Conservation (phyloP, 2,797 vertebrate species). For the Leptodactylus fallax region DNA sequence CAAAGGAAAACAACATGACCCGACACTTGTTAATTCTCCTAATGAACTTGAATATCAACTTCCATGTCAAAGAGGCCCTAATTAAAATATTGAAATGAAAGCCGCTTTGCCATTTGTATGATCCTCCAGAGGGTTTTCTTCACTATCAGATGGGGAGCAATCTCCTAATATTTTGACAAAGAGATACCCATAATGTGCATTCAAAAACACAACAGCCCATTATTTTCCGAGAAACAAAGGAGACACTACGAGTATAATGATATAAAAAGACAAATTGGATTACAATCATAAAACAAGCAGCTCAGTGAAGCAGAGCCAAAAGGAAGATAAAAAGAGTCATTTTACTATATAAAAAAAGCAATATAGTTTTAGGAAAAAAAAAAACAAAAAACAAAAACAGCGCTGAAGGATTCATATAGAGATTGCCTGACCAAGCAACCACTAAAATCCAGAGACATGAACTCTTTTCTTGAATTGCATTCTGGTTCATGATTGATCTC, state of each 20-base stretch:
- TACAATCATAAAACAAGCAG: conserved; percentile 51
- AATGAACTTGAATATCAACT: conserved; percentile 53
- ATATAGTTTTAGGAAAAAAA: conserved; percentile 23
- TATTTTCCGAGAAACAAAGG: conserved; percentile 48
- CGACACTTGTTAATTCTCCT: conserved; percentile 56
- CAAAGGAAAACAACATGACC: conserved; percentile 48
- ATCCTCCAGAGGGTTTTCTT: conserved; percentile 37
- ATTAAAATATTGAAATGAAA: conserved; percentile 55
- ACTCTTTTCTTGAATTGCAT: background rate
- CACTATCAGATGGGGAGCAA: conserved; percentile 52
- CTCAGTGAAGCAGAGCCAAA: conserved; percentile 44
- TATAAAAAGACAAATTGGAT: conserved; percentile 53
- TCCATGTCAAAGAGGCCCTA: conserved; percentile 39
- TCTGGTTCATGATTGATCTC: too few relatives aligned
- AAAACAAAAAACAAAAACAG: background rate
- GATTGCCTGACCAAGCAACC: background rate
- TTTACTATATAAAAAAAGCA: conserved; percentile 35
- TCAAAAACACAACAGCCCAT: conserved; percentile 45
- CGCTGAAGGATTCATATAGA: background rate
- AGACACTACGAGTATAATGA: conserved; percentile 43
- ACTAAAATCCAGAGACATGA: too few relatives aligned
- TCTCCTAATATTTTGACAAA: conserved; percentile 50
- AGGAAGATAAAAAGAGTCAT: conserved; percentile 27
- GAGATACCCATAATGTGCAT: conserved; percentile 44
- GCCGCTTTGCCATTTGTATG: background rate